Evolutionary conservation across 2,113 vertebrate genomes (phyloP), one percentile per base, ranked within the genome.

Genomic region (Apteryx mantelli): DNA sequence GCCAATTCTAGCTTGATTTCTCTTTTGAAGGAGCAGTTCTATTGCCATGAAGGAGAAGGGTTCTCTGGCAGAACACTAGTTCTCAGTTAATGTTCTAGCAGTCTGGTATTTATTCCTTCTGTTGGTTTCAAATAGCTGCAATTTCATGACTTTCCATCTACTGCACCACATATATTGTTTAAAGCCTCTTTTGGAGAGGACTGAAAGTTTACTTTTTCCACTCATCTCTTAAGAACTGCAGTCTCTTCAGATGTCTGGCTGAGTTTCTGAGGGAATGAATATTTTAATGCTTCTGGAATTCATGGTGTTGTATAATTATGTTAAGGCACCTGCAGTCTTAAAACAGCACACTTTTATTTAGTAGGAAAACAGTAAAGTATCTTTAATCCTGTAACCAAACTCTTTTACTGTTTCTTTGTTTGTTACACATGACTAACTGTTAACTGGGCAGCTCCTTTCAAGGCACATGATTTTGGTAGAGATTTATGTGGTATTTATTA

Each of bases 391-490:
- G 36, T 38, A 38, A 38, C 36, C 36, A 38, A 38, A 38, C 36
- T 38, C 36, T 38, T 38, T 38, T 38, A 38, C 36, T 38, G 36
- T 38, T 38, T 38, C 36, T 38, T 38, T 38, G 36, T 38, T 38
- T 38, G 36, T 38, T 38, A 38, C 36, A 38, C 36, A 38, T 38
- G 36, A 38, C 36, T 38, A 38, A 38, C 36, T 78, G 50, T 63
- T 83, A 50, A 83, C 40, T 77, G 36, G 46, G 52, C n/a, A 95
- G 16, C 42, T 91, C 11, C 32, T 81, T 83, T 52, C 64, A 56
- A 36, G 40, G 68, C 76, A 9, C 0, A 0, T 55, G 20, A 12
- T 3, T 75, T 40, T 34, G 5, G 21, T 28, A 36, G 38, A 34
- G 12, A 8, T 63, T 77, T 80, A 30, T 56, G 36, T 71, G 68